These are phyloP conservation scores for Clupea harengus DNA, from an alignment of 2,113 vertebrate genomes.

Conservation along the genomic window DNA sequence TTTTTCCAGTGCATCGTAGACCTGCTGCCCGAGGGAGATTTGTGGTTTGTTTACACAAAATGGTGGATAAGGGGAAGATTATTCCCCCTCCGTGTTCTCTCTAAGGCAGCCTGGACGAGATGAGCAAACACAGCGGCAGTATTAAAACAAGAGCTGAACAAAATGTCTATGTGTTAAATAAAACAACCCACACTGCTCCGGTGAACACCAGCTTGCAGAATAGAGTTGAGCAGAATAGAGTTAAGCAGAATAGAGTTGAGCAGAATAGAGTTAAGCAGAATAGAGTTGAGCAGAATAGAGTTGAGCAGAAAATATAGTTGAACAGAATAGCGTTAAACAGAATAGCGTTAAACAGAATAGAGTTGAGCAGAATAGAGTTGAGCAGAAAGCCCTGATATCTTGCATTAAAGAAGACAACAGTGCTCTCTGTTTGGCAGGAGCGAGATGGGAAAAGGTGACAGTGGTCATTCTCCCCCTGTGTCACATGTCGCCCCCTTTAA, in stretches of 20 bases:
- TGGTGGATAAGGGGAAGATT: constrained; percentile 16
- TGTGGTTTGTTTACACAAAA: constrained; percentile 28
- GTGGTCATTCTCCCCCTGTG: not conserved
- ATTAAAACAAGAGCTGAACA: not conserved
- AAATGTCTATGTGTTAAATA: not conserved
- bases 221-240: not conserved
- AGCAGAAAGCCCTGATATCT: not conserved
- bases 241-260: too few relatives aligned
- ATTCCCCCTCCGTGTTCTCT: not conserved
- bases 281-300: too few relatives aligned
- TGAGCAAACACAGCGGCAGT: not conserved
- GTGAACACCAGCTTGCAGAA: not conserved
- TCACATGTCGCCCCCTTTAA: constrained; percentile 8
- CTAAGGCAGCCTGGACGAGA: not conserved
- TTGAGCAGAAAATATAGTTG: too few relatives aligned
- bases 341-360: too few relatives aligned
- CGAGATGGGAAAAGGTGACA: not conserved
- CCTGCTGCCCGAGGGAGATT: constrained; percentile 10
- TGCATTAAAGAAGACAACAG: not conserved
- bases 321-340: too few relatives aligned
- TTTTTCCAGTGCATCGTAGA: constrained; percentile 2
- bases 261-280: too few relatives aligned
- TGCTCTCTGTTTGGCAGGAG: not conserved
- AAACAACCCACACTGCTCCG: not conserved
- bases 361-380: not conserved